A percentile compares a stretch with the other conserved stretches of the same genome.
Conservation (phyloP, 2,113 vertebrate species). For the Vombatus ursinus region DNA sequence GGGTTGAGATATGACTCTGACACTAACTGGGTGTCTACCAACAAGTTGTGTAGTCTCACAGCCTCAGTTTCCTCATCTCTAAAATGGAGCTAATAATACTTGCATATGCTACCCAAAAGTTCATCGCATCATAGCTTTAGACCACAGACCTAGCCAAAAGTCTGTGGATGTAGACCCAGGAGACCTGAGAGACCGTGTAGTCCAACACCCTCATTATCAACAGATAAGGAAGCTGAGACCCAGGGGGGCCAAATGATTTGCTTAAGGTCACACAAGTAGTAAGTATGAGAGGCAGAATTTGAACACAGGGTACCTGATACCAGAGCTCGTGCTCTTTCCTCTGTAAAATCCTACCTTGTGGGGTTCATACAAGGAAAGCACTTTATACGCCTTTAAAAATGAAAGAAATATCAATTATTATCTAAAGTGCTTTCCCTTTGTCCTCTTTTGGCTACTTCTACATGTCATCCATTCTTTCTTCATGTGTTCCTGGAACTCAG, state of each 20-base stretch:
- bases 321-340: not conserved
- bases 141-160: not conserved
- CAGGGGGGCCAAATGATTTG: not conserved
- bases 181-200: not conserved
- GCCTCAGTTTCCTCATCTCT: not conserved
- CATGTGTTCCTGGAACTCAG: not conserved
- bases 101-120: not conserved
- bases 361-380: not conserved
- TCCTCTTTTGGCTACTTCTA: not conserved
- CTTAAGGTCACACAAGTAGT: not conserved
- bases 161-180: not conserved
- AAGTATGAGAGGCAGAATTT: not conserved
- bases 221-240: not conserved
- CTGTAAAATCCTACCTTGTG: not conserved
- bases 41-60: not conserved
- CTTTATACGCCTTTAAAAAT: not conserved
- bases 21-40: not conserved
- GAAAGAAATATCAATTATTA: not conserved
- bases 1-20: not conserved
- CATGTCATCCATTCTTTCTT: not conserved
- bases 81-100: not conserved
- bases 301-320: not conserved
- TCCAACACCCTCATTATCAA: not conserved
- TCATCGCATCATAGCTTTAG: not conserved
- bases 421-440: not conserved